These are phyloP conservation scores for Nyctibius grandis DNA, from an alignment of 2,797 vertebrate genomes.

Conservation along the genomic window DNA sequence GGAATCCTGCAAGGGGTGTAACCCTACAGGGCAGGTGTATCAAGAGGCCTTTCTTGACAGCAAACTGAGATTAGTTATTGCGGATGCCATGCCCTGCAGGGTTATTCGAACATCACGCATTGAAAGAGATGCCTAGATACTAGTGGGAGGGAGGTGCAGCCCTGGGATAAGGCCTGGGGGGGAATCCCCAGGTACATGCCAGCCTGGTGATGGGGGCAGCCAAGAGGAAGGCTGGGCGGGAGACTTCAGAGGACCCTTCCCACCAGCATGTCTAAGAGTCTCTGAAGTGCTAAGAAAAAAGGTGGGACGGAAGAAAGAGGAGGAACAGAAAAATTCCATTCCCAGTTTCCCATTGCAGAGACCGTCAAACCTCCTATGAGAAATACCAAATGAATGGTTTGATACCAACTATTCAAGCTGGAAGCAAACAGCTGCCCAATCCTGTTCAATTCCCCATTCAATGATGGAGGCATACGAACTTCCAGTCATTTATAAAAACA, in stretches of 20 bases:
- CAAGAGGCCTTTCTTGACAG: background rate
- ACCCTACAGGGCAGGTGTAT: background rate
- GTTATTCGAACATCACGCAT: background rate
- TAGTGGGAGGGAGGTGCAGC: background rate
- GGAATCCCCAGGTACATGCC: background rate
- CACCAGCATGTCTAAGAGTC: background rate
- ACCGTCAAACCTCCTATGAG: background rate
- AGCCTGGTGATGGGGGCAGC: background rate
- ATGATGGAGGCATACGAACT: background rate
- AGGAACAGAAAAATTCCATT: background rate
- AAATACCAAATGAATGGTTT: background rate
- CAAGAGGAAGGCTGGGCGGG: background rate
- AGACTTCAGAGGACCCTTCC: background rate
- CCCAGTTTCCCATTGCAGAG: background rate
- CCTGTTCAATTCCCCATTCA: background rate
- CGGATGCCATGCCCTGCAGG: background rate
- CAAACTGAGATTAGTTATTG: background rate
- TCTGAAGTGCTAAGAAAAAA: background rate
- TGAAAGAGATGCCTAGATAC: background rate
- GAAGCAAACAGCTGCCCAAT: background rate
- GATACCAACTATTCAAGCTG: background rate
- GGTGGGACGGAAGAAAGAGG: background rate
- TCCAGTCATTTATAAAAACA: background rate
- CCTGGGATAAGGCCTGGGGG: background rate
- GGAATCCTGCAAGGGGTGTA: background rate